A percentile compares a stretch with the other conserved stretches of the same genome.
Conservation (phyloP, 2,113 vertebrate species). For the Pristiophorus japonicus region DNA sequence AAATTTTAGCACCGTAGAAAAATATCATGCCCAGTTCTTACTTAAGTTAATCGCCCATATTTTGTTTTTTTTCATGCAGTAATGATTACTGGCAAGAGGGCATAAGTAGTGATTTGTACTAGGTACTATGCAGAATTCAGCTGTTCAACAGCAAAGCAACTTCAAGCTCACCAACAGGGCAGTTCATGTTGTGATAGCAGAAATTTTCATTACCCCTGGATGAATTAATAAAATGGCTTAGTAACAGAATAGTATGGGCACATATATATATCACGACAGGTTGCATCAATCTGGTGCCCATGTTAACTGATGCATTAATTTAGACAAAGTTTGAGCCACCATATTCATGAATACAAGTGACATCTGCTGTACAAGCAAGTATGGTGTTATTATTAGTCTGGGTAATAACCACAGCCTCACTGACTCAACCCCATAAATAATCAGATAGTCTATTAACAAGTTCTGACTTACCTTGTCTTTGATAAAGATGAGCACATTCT, state of each 20-base stretch:
- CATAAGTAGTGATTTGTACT: neutral
- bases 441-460: neutral
- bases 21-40: neutral
- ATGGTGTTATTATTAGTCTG: neutral
- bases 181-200: neutral
- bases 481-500: neutral
- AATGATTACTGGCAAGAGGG: neutral
- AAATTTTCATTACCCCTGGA: neutral
- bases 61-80: neutral
- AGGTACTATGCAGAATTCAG: neutral
- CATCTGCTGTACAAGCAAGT: neutral
- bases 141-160: neutral
- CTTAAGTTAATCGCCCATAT: neutral
- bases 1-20: neutral
- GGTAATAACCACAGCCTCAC: neutral
- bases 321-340: neutral
- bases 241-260: neutral
- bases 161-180: neutral
- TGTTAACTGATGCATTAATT: no score
- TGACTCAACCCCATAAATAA: neutral
- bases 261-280: neutral
- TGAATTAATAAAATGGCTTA: neutral
- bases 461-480: neutral
- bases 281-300: neutral
- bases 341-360: neutral